These are phyloP conservation scores for Arenaria interpres DNA, from an alignment of 2,113 vertebrate genomes.

Conservation along the genomic window DNA sequence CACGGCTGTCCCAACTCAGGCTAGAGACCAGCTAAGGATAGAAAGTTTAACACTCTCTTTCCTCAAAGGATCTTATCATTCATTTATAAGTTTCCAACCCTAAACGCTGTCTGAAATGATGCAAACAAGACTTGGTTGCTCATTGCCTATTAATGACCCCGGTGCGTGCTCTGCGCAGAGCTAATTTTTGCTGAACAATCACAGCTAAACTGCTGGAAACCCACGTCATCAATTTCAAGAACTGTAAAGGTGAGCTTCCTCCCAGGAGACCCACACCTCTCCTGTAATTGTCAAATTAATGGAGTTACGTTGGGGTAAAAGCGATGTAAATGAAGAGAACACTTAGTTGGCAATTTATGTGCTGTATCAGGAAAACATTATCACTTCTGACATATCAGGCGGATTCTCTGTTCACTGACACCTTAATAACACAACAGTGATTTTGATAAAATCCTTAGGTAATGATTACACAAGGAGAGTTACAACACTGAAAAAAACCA, in stretches of 20 bases:
- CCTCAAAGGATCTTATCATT: background rate
- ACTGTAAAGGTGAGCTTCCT: background rate
- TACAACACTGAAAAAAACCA: background rate
- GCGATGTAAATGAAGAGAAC: background rate
- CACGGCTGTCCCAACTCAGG: background rate
- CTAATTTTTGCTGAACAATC: slow-evolving; percentile 5
- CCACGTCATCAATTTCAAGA: background rate
- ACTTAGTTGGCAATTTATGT: background rate
- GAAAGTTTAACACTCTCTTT: background rate
- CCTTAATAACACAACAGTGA: background rate
- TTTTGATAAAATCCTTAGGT: background rate
- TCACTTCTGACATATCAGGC: background rate
- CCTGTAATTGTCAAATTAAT: background rate
- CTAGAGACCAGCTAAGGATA: background rate
- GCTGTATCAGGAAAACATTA: background rate
- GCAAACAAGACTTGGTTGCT: background rate
- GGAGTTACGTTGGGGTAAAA: background rate
- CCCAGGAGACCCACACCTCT: background rate
- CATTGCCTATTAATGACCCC: background rate
- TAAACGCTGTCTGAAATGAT: background rate
- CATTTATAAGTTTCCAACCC: background rate
- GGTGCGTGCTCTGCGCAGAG: background rate
- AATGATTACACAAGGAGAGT: background rate
- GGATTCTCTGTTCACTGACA: background rate
- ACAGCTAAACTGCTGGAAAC: background rate